Conservation (phyloP, 2,113 vertebrate species). For the Catharus minimus region DNA sequence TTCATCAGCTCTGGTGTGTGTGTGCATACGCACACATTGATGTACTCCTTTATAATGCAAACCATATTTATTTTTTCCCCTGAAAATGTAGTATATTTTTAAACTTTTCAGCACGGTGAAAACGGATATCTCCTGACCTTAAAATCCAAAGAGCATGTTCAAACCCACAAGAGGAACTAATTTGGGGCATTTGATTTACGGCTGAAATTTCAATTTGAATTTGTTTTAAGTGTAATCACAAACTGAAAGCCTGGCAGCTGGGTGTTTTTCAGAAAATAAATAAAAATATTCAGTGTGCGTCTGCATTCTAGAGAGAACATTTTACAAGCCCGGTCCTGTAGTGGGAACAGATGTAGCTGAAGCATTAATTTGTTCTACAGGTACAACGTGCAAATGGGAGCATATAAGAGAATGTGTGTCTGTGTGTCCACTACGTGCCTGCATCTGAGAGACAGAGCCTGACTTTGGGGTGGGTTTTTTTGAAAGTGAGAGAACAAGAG, state of each 20-base stretch:
- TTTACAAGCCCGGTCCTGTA: constrained; percentile 78
- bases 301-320: constrained; percentile 53
- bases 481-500: constrained; percentile 53
- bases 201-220: constrained; percentile 62
- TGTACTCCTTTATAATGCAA: constrained; percentile 54
- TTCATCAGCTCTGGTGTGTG: neutral
- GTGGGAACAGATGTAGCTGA: constrained; percentile 72
- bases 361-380: constrained; percentile 72
- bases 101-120: constrained; percentile 63
- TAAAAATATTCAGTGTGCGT: constrained; percentile 24
- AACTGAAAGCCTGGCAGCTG: constrained; percentile 51
- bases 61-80: constrained; percentile 36
- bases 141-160: constrained; percentile 57
- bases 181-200: constrained; percentile 63
- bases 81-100: constrained; percentile 51
- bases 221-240: constrained; percentile 58
- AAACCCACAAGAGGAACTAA: constrained; percentile 67
- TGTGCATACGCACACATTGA: neutral
- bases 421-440: neutral
- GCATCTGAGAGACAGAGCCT: constrained; percentile 26
- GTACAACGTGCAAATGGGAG: constrained; percentile 43
- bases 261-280: constrained; percentile 57
- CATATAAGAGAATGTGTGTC: neutral
- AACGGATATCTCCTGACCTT: constrained; percentile 55
- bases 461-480: constrained; percentile 28